Percentiles rank a stretch among this genome's conserved stretches.
These are phyloP conservation scores for Aspidoscelis tigris DNA, from an alignment of 2,113 vertebrate species.

Conservation along the genomic window DNA sequence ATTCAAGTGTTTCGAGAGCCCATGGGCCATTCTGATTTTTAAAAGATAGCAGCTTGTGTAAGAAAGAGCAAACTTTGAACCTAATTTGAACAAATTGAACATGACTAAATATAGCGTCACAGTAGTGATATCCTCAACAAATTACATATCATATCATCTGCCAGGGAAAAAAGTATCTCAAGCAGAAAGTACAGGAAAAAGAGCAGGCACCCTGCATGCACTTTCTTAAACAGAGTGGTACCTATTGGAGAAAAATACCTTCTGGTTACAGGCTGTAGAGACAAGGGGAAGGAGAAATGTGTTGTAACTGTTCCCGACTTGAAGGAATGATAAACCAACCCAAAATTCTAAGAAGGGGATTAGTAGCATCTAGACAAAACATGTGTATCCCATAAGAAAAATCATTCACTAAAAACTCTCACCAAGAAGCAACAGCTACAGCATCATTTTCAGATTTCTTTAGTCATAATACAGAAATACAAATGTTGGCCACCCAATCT, in stretches of 20 bases:
- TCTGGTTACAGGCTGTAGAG: slow-evolving; percentile 1
- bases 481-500: too few relatives aligned
- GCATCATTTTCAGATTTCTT: neutral
- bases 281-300: slow-evolving; percentile 5
- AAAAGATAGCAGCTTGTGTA: slow-evolving; percentile 5
- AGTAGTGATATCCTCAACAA: neutral
- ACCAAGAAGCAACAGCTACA: slow-evolving; percentile 6
- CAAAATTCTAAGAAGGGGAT: neutral
- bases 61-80: neutral
- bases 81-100: neutral
- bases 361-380: slow-evolving; percentile 1
- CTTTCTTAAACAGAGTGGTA: neutral
- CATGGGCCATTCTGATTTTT: neutral
- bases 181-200: neutral
- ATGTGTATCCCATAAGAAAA: neutral
- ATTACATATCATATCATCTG: neutral
- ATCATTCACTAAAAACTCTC: neutral
- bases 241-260: neutral
- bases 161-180: neutral
- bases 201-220: neutral
- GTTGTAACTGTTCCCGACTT: neutral
- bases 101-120: neutral
- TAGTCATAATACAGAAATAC: too few relatives aligned
- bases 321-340: neutral
- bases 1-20: neutral